Evolutionary conservation across 2,113 vertebrate genomes (phyloP), one percentile per base, ranked within the genome.

Genomic region (Hyperopisus bebe): DNA sequence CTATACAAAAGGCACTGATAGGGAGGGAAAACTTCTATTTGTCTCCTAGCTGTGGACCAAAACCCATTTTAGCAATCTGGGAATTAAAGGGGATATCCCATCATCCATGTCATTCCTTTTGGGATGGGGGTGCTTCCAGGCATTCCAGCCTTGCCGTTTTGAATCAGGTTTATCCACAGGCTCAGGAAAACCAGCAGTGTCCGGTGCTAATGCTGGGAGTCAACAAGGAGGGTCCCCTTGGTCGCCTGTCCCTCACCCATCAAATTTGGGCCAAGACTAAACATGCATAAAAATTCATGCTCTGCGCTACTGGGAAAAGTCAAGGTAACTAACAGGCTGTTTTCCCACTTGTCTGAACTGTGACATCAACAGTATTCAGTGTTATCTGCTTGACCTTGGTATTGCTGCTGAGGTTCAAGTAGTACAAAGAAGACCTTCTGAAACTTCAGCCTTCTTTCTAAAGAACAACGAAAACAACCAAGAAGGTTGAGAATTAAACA

Each of bases 61-160:
- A 93, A 91, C 89, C 92, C 89, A 91, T 92, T 91, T 92, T 88
- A 89, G 91, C 85, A 66, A 89, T 90, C 86, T 77, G 90, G 92
- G 91, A 90, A 93, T 83, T 91, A 91, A 93, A 92, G 90, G 85
- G 93, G 92, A 93, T 50, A 88, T 91, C 88, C 90, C 86, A 93
- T 94, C 92, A 93, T 94, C 94, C 93, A 92, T 91, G 92, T 89
- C 2, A 44, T 88, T 91, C 88, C 88, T 91, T 90, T 90, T 55
- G 91, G 90, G 44, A 89, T 89, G 86, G 84, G 88, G 90, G 88
- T 85, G 70, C 42, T 87, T 11, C 82, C 92, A 90, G 92, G 90
- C 89, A 53, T 90, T 91, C 83, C 24, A 5, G 11, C 90, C 92
- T 90, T 88, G 90, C 91, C 86, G 88, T 92, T 92, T 88, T 70